Conservation (phyloP, 2,888 invertebrate species). For the Isoperla grammatica region DNA sequence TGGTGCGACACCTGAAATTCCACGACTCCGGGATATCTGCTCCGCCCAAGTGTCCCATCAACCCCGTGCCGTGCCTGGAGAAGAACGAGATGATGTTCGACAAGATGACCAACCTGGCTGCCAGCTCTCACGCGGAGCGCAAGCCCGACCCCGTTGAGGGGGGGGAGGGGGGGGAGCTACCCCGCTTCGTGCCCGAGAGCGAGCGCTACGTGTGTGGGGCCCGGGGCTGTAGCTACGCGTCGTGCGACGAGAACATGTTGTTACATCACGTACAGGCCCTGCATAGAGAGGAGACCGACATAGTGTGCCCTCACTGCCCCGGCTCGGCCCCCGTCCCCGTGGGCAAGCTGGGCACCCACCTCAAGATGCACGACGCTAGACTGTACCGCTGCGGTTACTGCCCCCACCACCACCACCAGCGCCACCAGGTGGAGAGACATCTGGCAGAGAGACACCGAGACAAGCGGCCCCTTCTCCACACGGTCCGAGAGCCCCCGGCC, state of each 20-base stretch:
- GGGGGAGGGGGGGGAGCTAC: conserved; percentile 38
- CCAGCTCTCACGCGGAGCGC: conserved; percentile 51
- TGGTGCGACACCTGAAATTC: conserved; percentile 61
- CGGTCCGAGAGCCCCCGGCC: conserved; percentile 41
- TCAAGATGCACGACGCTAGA: conserved; percentile 66
- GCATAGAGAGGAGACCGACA: conserved; percentile 52
- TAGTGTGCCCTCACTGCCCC: conserved; percentile 64
- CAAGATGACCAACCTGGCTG: conserved; percentile 77
- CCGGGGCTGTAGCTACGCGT: conserved; percentile 61
- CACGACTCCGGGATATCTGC: conserved; percentile 46
- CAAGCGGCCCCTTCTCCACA: conserved; percentile 45
- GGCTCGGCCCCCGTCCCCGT: conserved; percentile 48
- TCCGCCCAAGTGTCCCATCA: conserved; percentile 65
- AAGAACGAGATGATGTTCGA: conserved; percentile 76
- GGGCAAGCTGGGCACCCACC: conserved; percentile 62
- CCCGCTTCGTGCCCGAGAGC: conserved; percentile 50
- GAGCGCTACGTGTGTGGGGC: conserved; percentile 67
- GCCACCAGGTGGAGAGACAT: conserved; percentile 60
- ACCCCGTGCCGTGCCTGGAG: conserved; percentile 75
- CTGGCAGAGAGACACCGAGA: conserved; percentile 55
- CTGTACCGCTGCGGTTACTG: conserved; percentile 70
- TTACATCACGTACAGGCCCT: conserved; percentile 66
- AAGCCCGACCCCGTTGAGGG: conserved; percentile 12
- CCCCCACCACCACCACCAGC: conserved; percentile 57
- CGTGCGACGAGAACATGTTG: conserved; percentile 64